phyloP scores from a whole-genome alignment of 1,140 invertebrate genomes.

The Panagrolaimus sp. region DNA sequence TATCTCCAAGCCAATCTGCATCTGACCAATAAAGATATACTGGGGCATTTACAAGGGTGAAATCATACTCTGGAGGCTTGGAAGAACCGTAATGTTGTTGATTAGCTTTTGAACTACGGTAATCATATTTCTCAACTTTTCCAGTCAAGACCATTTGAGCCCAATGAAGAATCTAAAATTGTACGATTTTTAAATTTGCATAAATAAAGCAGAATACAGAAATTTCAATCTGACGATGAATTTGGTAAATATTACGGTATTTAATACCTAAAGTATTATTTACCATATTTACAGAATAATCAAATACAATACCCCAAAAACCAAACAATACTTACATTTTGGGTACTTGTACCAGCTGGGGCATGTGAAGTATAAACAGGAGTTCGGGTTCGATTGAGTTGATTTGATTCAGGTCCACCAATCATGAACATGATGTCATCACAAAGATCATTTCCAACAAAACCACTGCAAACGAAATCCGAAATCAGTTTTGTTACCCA shows the following conservation, averaged over 20 bases:
- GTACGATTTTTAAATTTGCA: neutral
- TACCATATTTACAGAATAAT: too few relatives aligned
- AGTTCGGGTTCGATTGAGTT: constrained; percentile 30
- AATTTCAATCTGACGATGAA: too few relatives aligned
- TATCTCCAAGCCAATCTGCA: constrained; percentile 23
- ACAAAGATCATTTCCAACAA: constrained; percentile 17
- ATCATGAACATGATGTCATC: constrained; percentile 25
- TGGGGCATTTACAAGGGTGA: constrained; percentile 8
- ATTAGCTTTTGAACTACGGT: constrained; percentile 17
- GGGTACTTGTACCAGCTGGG: constrained; percentile 26
- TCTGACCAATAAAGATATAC: constrained; percentile 22
- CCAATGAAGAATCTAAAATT: constrained; percentile 21
- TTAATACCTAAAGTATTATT: too few relatives aligned
- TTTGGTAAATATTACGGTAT: too few relatives aligned
- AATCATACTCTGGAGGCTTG: constrained; percentile 22
- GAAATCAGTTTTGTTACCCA: constrained; percentile 8
- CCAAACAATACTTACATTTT: constrained; percentile 21
- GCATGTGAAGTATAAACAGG: constrained; percentile 29
- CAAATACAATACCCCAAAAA: too few relatives aligned
- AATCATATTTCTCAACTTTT: constrained; percentile 24
- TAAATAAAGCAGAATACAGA: neutral
- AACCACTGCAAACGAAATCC: constrained; percentile 17
- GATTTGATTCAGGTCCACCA: constrained; percentile 20
- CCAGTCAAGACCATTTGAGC: constrained; percentile 23
- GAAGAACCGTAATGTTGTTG: constrained; percentile 20